Percentiles rank a stretch among this genome's conserved stretches.
Evolutionary conservation across 2,797 vertebrate species (phyloP).

Genomic region (Carapus acus): DNA sequence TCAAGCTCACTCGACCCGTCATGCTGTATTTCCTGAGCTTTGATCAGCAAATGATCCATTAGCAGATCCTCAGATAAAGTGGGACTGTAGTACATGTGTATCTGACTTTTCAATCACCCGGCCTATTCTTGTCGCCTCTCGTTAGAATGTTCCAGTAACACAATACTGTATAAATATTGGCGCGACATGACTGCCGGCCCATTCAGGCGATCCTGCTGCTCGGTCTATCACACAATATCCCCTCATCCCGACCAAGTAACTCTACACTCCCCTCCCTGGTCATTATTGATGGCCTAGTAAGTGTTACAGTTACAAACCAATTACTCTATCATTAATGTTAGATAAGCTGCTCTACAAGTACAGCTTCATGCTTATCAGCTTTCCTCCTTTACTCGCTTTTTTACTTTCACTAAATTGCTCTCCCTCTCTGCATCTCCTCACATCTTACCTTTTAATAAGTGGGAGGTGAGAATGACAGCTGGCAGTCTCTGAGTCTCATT

Average conservation of each 20-base stretch:
- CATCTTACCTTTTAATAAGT: conserved; percentile 44
- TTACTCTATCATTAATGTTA: conserved; percentile 80
- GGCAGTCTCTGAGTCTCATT: conserved; percentile 52
- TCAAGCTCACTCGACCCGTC: not conserved
- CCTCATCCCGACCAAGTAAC: conserved; percentile 67
- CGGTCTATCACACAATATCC: conserved; percentile 55
- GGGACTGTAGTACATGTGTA: conserved; percentile 70
- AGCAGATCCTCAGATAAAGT: conserved; percentile 65
- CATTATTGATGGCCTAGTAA: conserved; percentile 79
- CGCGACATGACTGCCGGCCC: conserved; percentile 68
- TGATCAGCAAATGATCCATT: conserved; percentile 55
- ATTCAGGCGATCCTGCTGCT: conserved; percentile 66
- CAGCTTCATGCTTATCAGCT: conserved; percentile 69
- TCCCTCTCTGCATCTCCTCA: conserved; percentile 14
- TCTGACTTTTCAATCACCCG: conserved; percentile 72
- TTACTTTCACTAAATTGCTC: conserved; percentile 64
- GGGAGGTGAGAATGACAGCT: conserved; percentile 68
- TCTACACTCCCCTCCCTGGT: conserved; percentile 60
- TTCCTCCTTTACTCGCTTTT: conserved; percentile 45
- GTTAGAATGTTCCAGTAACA: conserved; percentile 72
- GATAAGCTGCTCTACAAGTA: conserved; percentile 73
- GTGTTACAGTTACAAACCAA: conserved; percentile 82
- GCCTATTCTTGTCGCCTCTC: conserved; percentile 67
- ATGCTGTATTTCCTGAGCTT: conserved; percentile 56
- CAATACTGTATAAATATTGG: conserved; percentile 77